phyloP scores from a whole-genome alignment of 2,888 invertebrate species.

The Xylophagus ater region DNA sequence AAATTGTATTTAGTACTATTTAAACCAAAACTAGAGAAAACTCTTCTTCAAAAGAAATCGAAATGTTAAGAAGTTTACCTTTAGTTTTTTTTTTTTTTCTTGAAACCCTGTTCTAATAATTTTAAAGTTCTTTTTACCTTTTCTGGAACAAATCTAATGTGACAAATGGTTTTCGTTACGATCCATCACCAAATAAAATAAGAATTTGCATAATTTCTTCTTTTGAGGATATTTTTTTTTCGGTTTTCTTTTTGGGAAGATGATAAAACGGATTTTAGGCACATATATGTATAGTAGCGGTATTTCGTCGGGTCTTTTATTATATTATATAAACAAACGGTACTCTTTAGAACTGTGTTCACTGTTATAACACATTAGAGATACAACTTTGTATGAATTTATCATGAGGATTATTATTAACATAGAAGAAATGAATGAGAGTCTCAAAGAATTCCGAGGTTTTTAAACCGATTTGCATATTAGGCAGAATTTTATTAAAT shows the following conservation, averaged over 20 bases:
- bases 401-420: slow-evolving; percentile 9
- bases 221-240: too few relatives aligned
- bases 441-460: slow-evolving; percentile 9
- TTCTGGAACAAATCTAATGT: slow-evolving; percentile 9
- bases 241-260: too few relatives aligned
- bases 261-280: too few relatives aligned
- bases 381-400: slow-evolving; percentile 11
- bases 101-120: too few relatives aligned
- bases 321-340: not conserved
- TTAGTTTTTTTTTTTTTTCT: not conserved
- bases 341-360: slow-evolving; percentile 3
- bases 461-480: slow-evolving; percentile 10
- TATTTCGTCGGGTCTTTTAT: not conserved
- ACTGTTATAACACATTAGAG: too few relatives aligned
- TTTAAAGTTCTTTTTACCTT: too few relatives aligned
- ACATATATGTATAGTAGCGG: slow-evolving; percentile 4
- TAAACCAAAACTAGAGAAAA: too few relatives aligned
- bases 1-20: not conserved
- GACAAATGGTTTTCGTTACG: slow-evolving; percentile 12
- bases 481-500: not conserved
- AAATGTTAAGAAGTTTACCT: not conserved
- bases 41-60: not conserved
- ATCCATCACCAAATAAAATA: slow-evolving; percentile 12
- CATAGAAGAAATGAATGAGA: slow-evolving; percentile 1
- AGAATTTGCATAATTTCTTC: slow-evolving; percentile 12